Evolutionary conservation across 2,797 vertebrate genomes (phyloP).

Genomic region (Iguana delicatissima): DNA sequence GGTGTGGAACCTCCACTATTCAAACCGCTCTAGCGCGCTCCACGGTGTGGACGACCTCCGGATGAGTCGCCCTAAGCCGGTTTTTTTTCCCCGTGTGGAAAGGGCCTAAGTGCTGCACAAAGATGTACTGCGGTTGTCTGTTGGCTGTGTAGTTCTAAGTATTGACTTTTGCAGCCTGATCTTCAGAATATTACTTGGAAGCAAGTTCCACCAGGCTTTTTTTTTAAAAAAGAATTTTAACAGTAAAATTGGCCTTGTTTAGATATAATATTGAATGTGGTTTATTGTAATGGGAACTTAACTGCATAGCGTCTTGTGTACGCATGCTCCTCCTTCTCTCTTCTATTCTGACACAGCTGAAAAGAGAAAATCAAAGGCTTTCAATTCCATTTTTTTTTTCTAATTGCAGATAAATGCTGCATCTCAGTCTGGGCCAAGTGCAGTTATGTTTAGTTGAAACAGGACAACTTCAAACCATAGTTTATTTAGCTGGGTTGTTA

Average conservation of each 20-base stretch:
- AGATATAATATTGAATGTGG: neutral
- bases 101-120: neutral
- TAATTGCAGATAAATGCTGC: neutral
- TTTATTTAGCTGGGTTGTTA: neutral
- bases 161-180: neutral
- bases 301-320: neutral
- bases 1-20: too few relatives aligned
- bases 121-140: neutral
- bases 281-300: neutral
- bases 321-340: neutral
- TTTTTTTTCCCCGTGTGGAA: too few relatives aligned
- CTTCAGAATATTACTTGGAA: neutral
- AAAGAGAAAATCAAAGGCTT: neutral
- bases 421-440: neutral
- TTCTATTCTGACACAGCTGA: neutral
- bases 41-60: too few relatives aligned
- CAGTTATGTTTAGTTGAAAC: neutral
- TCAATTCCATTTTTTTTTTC: neutral
- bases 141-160: neutral
- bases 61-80: too few relatives aligned
- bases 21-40: too few relatives aligned
- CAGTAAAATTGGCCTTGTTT: neutral
- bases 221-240: neutral
- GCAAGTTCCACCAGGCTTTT: neutral
- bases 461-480: conserved; percentile 3